Percentiles rank a stretch among this genome's conserved stretches.
phyloP scores from a whole-genome alignment of 2,113 vertebrate species.

The Brienomyrus longianalis region DNA sequence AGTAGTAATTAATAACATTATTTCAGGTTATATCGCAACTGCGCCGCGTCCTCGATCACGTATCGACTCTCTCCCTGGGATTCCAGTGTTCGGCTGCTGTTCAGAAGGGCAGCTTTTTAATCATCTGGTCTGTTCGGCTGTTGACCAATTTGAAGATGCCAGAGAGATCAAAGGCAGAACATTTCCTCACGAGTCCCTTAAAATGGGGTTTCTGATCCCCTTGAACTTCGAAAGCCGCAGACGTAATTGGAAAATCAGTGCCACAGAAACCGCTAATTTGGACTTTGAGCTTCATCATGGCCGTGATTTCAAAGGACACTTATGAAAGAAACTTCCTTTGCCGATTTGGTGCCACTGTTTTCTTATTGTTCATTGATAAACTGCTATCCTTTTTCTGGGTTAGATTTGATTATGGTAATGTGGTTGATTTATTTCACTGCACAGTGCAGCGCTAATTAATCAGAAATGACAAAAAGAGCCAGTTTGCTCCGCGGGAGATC shows the following conservation, averaged over 20 bases:
- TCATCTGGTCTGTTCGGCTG: background rate
- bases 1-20: background rate
- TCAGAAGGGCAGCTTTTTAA: background rate
- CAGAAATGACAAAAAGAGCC: background rate
- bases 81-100: background rate
- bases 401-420: background rate
- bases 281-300: background rate
- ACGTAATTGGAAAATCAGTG: slow-evolving; percentile 7
- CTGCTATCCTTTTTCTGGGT: background rate
- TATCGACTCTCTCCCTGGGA: background rate
- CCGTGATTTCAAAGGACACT: background rate
- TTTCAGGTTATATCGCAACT: background rate
- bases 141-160: slow-evolving; percentile 5
- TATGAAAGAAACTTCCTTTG: background rate
- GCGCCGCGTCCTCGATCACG: background rate
- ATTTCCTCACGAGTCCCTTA: background rate
- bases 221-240: background rate
- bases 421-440: slow-evolving; percentile 1
- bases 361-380: background rate
- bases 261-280: background rate
- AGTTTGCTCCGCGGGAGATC: background rate
- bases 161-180: background rate
- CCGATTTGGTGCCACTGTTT: background rate
- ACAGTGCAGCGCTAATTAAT: background rate
- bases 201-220: background rate